These are phyloP conservation scores for Zaprionus gabonicus DNA, from an alignment of 1,140 invertebrate species.

Conservation along the genomic window DNA sequence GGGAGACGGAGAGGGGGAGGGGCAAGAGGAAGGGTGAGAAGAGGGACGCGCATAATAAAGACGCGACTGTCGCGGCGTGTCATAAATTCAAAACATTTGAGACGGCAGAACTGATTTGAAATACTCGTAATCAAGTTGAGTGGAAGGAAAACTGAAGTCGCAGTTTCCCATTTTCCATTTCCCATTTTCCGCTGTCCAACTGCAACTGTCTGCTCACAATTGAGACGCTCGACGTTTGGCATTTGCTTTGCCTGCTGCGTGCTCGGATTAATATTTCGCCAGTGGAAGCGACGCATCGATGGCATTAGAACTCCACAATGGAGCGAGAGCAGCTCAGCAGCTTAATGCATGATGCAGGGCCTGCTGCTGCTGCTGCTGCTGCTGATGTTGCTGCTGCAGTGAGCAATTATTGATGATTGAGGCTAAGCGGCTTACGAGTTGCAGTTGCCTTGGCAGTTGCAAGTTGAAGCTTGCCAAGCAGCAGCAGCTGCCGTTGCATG, in stretches of 20 bases:
- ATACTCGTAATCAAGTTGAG: constrained; percentile 62
- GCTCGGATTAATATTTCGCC: constrained; percentile 27
- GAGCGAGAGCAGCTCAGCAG: background rate
- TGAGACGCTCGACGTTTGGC: constrained; percentile 50
- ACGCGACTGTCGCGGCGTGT: constrained; percentile 61
- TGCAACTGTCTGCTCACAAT: constrained; percentile 36
- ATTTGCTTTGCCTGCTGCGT: constrained; percentile 21
- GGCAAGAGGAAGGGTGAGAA: background rate
- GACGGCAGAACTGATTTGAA: constrained; percentile 67
- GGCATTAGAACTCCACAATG: constrained; percentile 12
- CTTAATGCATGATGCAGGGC: background rate
- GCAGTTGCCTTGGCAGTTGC: constrained; percentile 14
- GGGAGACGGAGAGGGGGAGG: background rate
- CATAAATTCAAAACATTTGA: constrained; percentile 81
- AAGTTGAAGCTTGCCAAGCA: background rate
- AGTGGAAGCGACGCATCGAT: background rate
- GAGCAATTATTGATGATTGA: constrained; percentile 62
- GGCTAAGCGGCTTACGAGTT: constrained; percentile 62
- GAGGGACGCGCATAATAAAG: constrained; percentile 54
- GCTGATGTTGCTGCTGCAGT: constrained; percentile 6
- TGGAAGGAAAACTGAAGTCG: constrained; percentile 21
- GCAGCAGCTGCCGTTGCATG: background rate
- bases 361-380: constrained; percentile 16
- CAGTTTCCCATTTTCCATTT: background rate
- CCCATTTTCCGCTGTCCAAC: background rate